Evolutionary conservation across 2,888 invertebrate genomes (phyloP), one percentile per base, ranked within the genome.

Genomic region (Helicoverpa assulta): DNA sequence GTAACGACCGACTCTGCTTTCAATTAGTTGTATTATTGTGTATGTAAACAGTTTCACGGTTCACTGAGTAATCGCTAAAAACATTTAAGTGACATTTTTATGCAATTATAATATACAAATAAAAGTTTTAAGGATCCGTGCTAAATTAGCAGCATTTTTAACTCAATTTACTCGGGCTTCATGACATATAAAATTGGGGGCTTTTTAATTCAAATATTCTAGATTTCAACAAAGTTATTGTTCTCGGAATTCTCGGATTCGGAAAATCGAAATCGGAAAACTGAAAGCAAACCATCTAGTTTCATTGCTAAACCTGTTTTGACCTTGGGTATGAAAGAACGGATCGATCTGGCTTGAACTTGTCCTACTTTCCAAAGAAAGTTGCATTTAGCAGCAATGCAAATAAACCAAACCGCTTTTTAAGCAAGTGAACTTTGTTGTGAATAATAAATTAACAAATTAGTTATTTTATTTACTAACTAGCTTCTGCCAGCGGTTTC

Each of bases 21-120:
- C 58, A 61, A 76, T 76, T 63, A 59, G 12, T 60, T 59, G 53
- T n/a, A n/a, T n/a, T n/a, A n/a, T n/a, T n/a, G n/a, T n/a, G n/a
- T n/a, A n/a, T n/a, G n/a, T n/a, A n/a, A 60, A 61, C 26, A 51
- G 56, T 18, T 47, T 1, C 6, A 50, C 50, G 5, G 19, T 57
- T 19, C 40, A 60, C 43, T 74, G 18, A 21, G 47, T 26, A 54
- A 66, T 29, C 47, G 16, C n/a, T 50, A 5, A 66, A 66, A 60
- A 33, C 0, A 21, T n/a, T 26, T 21, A n/a, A 59, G 21, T 55
- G 55, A 19, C 37, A 1, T 51, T 47, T 10, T 16, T 47, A 33
- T 29, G n/a, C 1, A 50, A 52, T 56, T 21, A 21, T 8, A 10
- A 8, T 52, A n/a, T n/a, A 50, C 3, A 47, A n/a, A 47, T n/a